Conservation (phyloP, 2,113 vertebrate genomes). For the Gallinago jamesoni region DNA sequence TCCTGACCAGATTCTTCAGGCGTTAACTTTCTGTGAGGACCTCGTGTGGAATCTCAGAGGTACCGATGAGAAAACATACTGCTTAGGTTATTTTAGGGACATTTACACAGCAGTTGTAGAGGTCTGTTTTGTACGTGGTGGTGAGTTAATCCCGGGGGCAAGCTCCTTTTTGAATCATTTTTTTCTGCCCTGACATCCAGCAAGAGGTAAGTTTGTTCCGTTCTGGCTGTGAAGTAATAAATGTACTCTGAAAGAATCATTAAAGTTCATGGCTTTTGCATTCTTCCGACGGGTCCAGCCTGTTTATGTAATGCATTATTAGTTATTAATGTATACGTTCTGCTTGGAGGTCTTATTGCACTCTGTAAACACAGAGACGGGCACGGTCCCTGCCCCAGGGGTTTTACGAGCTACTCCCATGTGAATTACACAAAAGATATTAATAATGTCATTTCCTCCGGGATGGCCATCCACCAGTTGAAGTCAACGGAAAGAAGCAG, state of each 20-base stretch:
- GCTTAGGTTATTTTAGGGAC: conserved; percentile 34
- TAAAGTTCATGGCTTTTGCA: background rate
- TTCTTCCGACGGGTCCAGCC: background rate
- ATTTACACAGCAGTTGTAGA: conserved; percentile 18
- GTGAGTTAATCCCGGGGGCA: background rate
- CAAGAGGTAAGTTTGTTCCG: background rate
- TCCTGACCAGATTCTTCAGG: conserved; percentile 33
- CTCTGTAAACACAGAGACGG: background rate
- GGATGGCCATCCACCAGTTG: background rate
- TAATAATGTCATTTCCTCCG: background rate
- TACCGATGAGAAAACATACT: conserved; percentile 15
- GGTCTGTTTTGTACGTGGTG: conserved; percentile 38
- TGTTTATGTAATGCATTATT: background rate
- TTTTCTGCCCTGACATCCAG: background rate
- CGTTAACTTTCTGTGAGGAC: conserved; percentile 20
- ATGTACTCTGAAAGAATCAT: background rate
- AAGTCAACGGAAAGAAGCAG: background rate
- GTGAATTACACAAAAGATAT: background rate
- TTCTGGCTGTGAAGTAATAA: background rate
- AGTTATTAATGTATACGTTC: background rate
- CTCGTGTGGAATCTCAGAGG: conserved; percentile 28
- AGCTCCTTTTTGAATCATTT: background rate
- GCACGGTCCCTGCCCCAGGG: rapidly evolving
- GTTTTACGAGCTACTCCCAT: background rate
- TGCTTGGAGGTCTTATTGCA: background rate